Base-by-base conservation (phyloP, 2,888 invertebrate species). In the Cataglyphis albicans region DNA sequence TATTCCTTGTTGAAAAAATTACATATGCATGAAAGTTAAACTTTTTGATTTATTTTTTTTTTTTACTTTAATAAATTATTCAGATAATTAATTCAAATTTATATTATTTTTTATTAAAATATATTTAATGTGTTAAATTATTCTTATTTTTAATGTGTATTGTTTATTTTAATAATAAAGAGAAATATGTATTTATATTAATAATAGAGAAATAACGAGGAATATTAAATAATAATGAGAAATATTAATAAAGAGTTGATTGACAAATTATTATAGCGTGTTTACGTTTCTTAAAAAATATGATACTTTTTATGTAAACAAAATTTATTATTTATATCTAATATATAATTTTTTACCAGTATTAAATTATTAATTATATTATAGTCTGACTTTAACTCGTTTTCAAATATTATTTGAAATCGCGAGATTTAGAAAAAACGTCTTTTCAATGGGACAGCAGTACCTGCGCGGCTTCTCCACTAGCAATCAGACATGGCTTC, bases 341-440 rank as follows among this genome's bases (percentile, higher is more conserved):
- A 67, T 4, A 55, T 35, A 1, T 29, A 6, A 55, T 21, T 4
- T 55, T 10, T 9, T 25, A 12, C 4, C 9, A 32, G 3, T n/a
- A 25, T 61, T 21, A 21, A 15, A 15, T 48, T 35, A 41, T 29
- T 10, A 6, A 44, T 29, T 5, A 1, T 21, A 21, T 21, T 21
- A 21, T 21, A n/a, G 12, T 55, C 61, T 2, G 0, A 21, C 7
- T 35, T 74, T 18, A 35, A n/a, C 29, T 9, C 9, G 10, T 25
- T 78, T 59, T 12, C 9, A 95, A 96, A 86, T 97, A 96, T 93
- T 94, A 95, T 86, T 90, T 94, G 59, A 95, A 94, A 52, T 96
- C 96, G 0, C 95, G 97, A 3, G 97, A 97, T 93, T 96, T 96
- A 0, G 96, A 95, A 7, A 95, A 97, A 63, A 96, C 97, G 0